Evolutionary conservation across 1,140 invertebrate genomes (phyloP).

Genomic region (Neocloeon triangulifer): DNA sequence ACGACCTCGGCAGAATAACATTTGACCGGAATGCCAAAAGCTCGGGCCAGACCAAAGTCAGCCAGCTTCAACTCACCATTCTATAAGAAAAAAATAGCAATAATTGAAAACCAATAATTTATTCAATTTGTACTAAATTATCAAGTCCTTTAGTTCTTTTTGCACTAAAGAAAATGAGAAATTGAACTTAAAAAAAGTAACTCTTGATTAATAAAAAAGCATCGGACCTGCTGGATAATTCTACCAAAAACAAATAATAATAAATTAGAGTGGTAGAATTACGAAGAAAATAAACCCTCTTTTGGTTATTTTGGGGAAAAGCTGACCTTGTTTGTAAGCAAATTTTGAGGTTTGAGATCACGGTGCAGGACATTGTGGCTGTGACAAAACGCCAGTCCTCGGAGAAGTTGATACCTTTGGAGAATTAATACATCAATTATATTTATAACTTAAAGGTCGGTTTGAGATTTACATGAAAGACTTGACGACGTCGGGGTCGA

Average conservation of each 20-base stretch:
- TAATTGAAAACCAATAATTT: no score
- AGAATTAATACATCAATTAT: constrained; percentile 13
- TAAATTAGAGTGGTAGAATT: no score
- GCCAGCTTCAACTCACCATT: constrained; percentile 94
- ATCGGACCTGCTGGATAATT: no score
- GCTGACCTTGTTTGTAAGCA: constrained; percentile 89
- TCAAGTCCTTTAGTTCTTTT: no score
- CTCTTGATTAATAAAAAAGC: no score
- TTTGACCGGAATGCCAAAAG: constrained; percentile 97
- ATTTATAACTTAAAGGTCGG: constrained; percentile 1
- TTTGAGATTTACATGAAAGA: constrained; percentile 66
- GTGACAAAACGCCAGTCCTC: constrained; percentile 96
- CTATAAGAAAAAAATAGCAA: constrained; percentile 14
- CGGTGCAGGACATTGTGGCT: constrained; percentile 92
- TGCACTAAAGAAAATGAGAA: no score
- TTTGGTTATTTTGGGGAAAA: no score
- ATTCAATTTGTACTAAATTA: no score
- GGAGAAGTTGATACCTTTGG: constrained; percentile 77
- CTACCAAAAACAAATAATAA: no score
- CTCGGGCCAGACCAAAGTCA: constrained; percentile 95
- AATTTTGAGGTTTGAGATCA: constrained; percentile 96
- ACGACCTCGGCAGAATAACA: constrained; percentile 98
- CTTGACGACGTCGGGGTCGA: constrained; percentile 87
- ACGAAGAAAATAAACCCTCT: no score
- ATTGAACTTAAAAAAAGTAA: no score